Evolutionary conservation across 35 echinoderm and acorn worm genomes (phyloP), one percentile per base, ranked within the genome.

Genomic region (Heliocidaris tuberculata): DNA sequence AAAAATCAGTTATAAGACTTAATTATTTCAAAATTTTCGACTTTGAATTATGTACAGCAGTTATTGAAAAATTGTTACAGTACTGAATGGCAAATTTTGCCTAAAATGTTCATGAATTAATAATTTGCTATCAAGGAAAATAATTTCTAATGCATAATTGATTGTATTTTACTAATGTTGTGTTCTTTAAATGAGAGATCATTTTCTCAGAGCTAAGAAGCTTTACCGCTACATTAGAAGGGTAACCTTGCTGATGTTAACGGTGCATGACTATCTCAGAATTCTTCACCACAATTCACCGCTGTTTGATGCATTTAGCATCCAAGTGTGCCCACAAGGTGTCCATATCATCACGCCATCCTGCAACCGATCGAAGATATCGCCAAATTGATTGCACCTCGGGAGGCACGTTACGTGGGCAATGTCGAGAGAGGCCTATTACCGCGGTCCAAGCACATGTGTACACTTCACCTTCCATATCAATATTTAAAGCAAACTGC

Each of bases 401-500:
- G 21, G 21, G 65, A 78, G 65, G 65, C 3, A 19, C 65, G 65
- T 24, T 21, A 78, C 65, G 65, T 78, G 65, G 65, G 21, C 65
- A 27, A 78, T 78, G 65, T 78, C 65, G 65, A 24, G 65, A 78
- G 17, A 78, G 65, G 27, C 65, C 65, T 78, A 78, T 78, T 78
- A 78, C 65, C 21, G 65, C 27, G 15, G 65, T 78, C 65, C 19
- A 19, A 19, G 65, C 65, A 56, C 15, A 19, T 78, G 65, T 78
- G 65, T 17, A 78, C 65, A 78, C 27, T 78, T 78, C 65, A 78
- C 65, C 65, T n/a, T 78, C 65, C 87, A 89, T 89, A 42, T 89
- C 87, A 89, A 89, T 89, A 89, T 89, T 89, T 47, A 89, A 89
- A 21, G 65, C 87, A 89, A 89, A 89, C 87, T 89, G 32, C 27